Base-by-base conservation (phyloP, 2,888 invertebrate species). In the Acronicta psi region DNA sequence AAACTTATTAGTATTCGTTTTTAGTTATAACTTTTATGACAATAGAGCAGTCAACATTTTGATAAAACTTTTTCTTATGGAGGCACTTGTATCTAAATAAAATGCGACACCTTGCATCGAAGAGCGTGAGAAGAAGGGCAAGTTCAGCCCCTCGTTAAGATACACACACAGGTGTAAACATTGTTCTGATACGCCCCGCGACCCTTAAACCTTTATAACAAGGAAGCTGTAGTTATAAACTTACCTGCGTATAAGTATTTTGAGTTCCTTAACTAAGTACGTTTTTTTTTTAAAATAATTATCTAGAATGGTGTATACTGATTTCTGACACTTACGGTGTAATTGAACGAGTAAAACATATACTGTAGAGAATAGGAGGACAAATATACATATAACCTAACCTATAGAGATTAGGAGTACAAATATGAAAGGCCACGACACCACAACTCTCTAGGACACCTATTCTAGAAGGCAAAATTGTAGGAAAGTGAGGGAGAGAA, bases 121-220 rank as follows among this genome's bases (percentile, higher is more conserved):
- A 59, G 75, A 84, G 78, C 86, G 86, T 87, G 86, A 86, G 86
- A 87, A 87, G 82, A 85, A 84, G 81, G 75, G 74, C 74, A 75
- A 75, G 77, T 77, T 77, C 79, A 83, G 76, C 85, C 87, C 84
- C 82, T 81, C 72, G 79, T 84, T 78, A 82, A 70, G 82, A 76
- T 60, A 79, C 77, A 66, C 75, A 67, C 82, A 81, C 85, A 86
- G 85, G 84, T 86, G 89, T 78, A 82, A 79, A 81, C 79, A 82
- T 79, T 77, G 63, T 80, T 74, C 71, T 58, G 73, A 64, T 74
- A 77, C 81, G 77, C 81, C 81, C 74, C 67, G 57, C 76, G 75
- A 81, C 81, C 75, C 77, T 72, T 76, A 52, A 56, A 71, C 63
- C 51, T 69, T 66, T 74, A 54, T 47, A 63, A 63, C 34, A 31